Conservation (phyloP, 2,888 invertebrate genomes). For the Automeris io region DNA sequence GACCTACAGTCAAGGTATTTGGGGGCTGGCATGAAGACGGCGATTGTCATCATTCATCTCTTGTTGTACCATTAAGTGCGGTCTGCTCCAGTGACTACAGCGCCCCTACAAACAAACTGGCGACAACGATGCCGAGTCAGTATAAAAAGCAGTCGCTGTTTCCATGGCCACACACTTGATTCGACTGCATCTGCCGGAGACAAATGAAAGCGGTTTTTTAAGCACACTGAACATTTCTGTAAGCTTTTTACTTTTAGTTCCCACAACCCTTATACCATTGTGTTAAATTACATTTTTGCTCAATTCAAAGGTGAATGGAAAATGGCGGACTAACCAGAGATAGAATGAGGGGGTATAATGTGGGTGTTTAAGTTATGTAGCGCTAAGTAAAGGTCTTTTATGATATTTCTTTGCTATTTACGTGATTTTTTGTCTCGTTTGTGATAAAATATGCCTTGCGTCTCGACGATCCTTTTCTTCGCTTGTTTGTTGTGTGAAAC, state of each 20-base stretch:
- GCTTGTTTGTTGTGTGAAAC: constrained; percentile 2
- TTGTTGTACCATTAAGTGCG: too few species aligned
- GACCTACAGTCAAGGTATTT: too few species aligned
- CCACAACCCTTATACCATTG: constrained; percentile 17
- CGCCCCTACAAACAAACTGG: too few species aligned
- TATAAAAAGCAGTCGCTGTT: too few species aligned
- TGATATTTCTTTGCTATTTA: constrained; percentile 35
- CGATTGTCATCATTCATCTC: too few species aligned
- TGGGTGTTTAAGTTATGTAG: constrained; percentile 59
- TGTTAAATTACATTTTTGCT: constrained; percentile 23
- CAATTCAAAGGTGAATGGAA: constrained; percentile 5
- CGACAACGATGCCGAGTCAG: too few species aligned
- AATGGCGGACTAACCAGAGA: constrained; percentile 25
- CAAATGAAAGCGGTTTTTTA: constrained; percentile 74
- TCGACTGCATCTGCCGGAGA: constrained; percentile 71
- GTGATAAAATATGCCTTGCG: constrained; percentile 17
- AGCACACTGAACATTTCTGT: constrained; percentile 56
- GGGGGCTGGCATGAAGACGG: too few species aligned
- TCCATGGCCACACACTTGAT: constrained; percentile 40
- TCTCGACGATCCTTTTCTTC: constrained; percentile 11
- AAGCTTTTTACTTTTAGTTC: constrained; percentile 24
- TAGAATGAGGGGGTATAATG: constrained; percentile 49
- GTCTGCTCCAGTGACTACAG: too few species aligned
- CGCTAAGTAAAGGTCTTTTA: constrained; percentile 46
- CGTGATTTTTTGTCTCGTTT: constrained; percentile 20